phyloP scores from a whole-genome alignment of 2,797 vertebrate genomes.

The Mus caroli region DNA sequence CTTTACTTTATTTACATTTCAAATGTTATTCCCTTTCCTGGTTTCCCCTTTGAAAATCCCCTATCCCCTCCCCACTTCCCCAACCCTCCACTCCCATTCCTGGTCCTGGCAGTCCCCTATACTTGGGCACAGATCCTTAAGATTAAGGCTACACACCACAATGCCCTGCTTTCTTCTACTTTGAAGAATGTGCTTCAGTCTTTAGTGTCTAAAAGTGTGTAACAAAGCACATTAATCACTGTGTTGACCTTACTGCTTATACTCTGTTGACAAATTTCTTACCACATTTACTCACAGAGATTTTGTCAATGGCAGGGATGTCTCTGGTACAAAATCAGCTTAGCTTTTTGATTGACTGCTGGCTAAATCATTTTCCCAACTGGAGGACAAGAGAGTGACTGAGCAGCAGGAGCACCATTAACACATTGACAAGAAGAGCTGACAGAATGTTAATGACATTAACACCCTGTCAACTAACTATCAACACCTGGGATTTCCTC shows the following conservation, averaged over 20 bases:
- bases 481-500: slow-evolving; percentile 80
- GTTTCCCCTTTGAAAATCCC: no score
- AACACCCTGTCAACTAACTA: slow-evolving; percentile 80
- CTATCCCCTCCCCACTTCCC: no score
- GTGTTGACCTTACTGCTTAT: slow-evolving; percentile 66
- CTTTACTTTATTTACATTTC: no score
- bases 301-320: slow-evolving; percentile 56
- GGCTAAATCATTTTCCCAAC: slow-evolving; percentile 67
- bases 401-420: slow-evolving; percentile 79
- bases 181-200: slow-evolving; percentile 35
- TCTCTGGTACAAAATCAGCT: slow-evolving; percentile 35
- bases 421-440: slow-evolving; percentile 68
- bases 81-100: no score
- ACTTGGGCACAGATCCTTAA: no score
- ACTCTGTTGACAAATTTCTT: slow-evolving; percentile 54
- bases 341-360: slow-evolving; percentile 78
- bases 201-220: slow-evolving; percentile 49
- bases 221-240: slow-evolving; percentile 39
- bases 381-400: slow-evolving; percentile 68
- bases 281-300: slow-evolving; percentile 61
- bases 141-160: not conserved
- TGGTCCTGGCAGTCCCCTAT: no score
- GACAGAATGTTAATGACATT: slow-evolving; percentile 82
- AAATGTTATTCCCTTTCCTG: no score
- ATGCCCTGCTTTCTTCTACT: not conserved